Evolutionary conservation across 2,888 invertebrate genomes (phyloP).

Genomic region (Orchesellides sinensis): DNA sequence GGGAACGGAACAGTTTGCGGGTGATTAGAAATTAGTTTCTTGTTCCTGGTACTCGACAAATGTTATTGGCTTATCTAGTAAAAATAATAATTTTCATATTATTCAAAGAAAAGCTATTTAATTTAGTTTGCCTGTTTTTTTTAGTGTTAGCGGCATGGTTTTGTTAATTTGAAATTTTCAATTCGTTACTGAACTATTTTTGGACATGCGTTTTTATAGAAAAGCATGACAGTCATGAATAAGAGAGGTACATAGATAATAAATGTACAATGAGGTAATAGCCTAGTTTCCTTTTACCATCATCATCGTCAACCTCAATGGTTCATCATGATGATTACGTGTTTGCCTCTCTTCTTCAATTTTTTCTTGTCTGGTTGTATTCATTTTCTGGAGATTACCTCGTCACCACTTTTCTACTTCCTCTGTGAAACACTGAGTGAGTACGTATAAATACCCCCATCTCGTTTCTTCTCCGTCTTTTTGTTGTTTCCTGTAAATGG

Average conservation of each 20-base stretch:
- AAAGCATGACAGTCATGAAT: not conserved
- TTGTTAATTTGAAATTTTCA: not conserved
- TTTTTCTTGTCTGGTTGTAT: not conserved
- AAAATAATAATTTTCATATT: too few relatives aligned
- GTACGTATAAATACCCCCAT: slow-evolving; percentile 15
- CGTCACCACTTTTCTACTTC: slow-evolving; percentile 1
- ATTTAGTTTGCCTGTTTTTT: too few relatives aligned
- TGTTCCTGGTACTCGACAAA: too few relatives aligned
- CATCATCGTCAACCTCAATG: not conserved
- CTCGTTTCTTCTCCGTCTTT: slow-evolving; percentile 6
- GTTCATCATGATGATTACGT: not conserved
- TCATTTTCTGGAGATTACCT: slow-evolving; percentile 23
- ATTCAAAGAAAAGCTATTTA: too few relatives aligned
- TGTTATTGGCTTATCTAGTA: too few relatives aligned
- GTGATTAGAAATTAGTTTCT: too few relatives aligned
- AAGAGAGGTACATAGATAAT: not conserved
- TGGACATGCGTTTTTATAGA: not conserved
- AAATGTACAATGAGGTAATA: slow-evolving; percentile 4
- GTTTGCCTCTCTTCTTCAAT: not conserved
- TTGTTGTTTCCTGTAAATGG: slow-evolving; percentile 59
- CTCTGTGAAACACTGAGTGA: not conserved
- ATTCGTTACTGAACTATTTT: not conserved
- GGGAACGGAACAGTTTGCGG: too few relatives aligned
- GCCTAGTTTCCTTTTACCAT: slow-evolving; percentile 23
- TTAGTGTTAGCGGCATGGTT: too few relatives aligned